Evolutionary conservation across 2,888 invertebrate species (phyloP).

Genomic region (Venusia cambrica): DNA sequence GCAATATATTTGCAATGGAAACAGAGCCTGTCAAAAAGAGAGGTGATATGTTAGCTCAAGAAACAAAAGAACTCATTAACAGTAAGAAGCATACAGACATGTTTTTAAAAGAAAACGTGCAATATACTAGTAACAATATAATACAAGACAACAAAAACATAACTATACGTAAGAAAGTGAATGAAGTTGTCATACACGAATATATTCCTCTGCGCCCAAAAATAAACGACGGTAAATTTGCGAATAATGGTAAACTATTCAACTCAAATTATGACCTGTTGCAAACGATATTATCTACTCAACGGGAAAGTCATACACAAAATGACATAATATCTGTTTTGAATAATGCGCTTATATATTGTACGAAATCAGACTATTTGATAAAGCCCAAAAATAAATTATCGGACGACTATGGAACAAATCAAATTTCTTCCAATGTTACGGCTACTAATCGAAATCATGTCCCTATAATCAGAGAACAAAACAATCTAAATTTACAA

Average conservation of each 20-base stretch:
- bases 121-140: slow-evolving; percentile 24
- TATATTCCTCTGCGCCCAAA: slow-evolving; percentile 21
- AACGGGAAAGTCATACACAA: slow-evolving; percentile 21
- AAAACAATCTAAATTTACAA: background rate
- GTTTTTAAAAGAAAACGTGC: slow-evolving; percentile 30
- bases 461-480: background rate
- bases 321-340: slow-evolving; percentile 1
- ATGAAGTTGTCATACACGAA: slow-evolving; percentile 34
- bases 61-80: slow-evolving; percentile 25
- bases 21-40: slow-evolving; percentile 34
- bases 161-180: slow-evolving; percentile 28
- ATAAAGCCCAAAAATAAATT: background rate
- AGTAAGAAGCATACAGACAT: slow-evolving; percentile 25
- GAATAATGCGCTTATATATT: slow-evolving; percentile 2
- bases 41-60: slow-evolving; percentile 32
- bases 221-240: background rate
- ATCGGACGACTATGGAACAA: too few species aligned
- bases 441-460: background rate
- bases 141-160: slow-evolving; percentile 28
- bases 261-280: slow-evolving; percentile 57
- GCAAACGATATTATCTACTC: slow-evolving; percentile 44
- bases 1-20: slow-evolving; percentile 32
- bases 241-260: slow-evolving; percentile 23
- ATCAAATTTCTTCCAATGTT: too few species aligned
- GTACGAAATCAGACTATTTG: slow-evolving; percentile 6